Evolutionary conservation across 2,113 vertebrate species (phyloP).

Genomic region (Blennius ocellaris): DNA sequence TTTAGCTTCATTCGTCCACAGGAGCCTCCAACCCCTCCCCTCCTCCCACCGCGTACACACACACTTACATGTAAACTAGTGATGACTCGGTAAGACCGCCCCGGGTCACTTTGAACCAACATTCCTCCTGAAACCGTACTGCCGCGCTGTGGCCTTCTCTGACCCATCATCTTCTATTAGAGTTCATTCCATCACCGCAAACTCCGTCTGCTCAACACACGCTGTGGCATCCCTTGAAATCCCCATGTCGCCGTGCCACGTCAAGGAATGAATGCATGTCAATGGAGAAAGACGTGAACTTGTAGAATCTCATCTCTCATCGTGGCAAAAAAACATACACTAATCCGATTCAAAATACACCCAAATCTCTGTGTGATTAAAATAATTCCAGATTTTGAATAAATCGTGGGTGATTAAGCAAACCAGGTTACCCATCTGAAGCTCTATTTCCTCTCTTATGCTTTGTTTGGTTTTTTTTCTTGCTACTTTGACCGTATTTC

Average conservation of each 20-base stretch:
- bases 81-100: conserved; percentile 48
- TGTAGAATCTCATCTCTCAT: conserved; percentile 44
- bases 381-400: conserved; percentile 65
- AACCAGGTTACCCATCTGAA: conserved; percentile 20
- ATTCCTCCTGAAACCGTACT: conserved; percentile 23
- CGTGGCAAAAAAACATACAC: conserved; percentile 34
- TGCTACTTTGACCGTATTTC: conserved; percentile 6
- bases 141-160: conserved; percentile 10
- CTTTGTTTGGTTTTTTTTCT: conserved; percentile 15
- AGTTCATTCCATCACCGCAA: conserved; percentile 10
- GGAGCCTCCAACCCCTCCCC: conserved; percentile 30
- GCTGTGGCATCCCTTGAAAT: conserved; percentile 26
- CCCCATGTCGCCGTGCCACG: not conserved
- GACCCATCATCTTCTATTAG: conserved; percentile 23
- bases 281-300: conserved; percentile 18
- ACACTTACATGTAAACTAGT: conserved; percentile 30
- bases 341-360: conserved; percentile 54
- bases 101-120: conserved; percentile 49
- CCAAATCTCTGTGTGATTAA: conserved; percentile 63
- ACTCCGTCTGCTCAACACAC: not conserved
- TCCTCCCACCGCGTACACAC: conserved; percentile 23
- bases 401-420: conserved; percentile 49
- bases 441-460: conserved; percentile 6
- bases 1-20: conserved; percentile 53
- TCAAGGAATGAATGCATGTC: conserved; percentile 10